phyloP scores from a whole-genome alignment of 2,797 vertebrate species.

The Eulemur coronatus region DNA sequence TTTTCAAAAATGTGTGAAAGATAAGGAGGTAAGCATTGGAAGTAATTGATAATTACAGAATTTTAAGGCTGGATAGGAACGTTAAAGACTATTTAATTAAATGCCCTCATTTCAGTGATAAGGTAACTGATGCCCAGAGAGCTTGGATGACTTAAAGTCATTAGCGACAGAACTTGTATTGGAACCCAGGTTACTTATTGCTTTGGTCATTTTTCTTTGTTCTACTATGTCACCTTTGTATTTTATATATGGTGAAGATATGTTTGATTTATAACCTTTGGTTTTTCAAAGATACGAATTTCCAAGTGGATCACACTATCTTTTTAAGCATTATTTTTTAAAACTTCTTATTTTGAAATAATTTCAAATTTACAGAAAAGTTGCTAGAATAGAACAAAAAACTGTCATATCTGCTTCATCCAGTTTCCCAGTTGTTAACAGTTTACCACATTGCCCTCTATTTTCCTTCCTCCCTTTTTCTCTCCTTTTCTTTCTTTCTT shows the following conservation, averaged over 20 bases:
- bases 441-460: background rate
- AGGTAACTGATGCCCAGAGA: background rate
- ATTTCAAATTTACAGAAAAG: constrained; percentile 30
- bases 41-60: background rate
- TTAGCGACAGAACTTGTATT: background rate
- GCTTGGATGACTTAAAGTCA: background rate
- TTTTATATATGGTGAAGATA: constrained; percentile 16
- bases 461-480: background rate
- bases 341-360: constrained; percentile 42
- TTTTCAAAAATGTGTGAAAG: constrained; percentile 28
- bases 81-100: constrained; percentile 4
- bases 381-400: background rate
- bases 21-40: background rate
- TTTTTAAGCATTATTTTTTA: constrained; percentile 34
- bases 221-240: background rate
- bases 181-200: background rate
- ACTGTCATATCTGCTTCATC: background rate
- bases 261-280: constrained; percentile 1
- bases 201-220: constrained; percentile 30
- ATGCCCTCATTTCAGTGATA: background rate
- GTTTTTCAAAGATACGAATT: constrained; percentile 32
- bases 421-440: background rate
- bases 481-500: background rate
- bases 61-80: background rate
- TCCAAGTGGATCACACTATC: background rate